Conservation (phyloP, 1,140 invertebrate genomes). For the Pseudobourletiella spinata region DNA sequence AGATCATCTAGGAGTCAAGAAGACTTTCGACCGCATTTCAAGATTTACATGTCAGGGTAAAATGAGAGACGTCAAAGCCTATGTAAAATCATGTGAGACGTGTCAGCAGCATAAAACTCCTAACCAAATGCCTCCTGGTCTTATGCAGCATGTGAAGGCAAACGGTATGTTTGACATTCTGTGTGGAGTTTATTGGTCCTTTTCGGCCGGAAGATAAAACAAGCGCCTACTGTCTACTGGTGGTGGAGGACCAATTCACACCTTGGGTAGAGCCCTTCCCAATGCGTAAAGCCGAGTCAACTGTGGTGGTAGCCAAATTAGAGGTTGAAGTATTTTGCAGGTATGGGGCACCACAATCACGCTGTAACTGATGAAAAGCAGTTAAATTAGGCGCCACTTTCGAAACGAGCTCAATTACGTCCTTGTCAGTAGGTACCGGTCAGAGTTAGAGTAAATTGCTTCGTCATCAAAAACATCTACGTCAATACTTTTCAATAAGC, state of each 20-base stretch:
- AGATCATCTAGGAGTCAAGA: conserved; percentile 14
- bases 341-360: conserved; percentile 37
- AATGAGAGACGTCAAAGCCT: conserved; percentile 7
- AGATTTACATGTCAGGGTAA: conserved; percentile 13
- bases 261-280: conserved; percentile 35
- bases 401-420: too few relatives aligned
- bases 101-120: conserved; percentile 19
- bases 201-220: conserved; percentile 13
- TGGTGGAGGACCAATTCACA: conserved; percentile 34
- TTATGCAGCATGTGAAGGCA: too few relatives aligned
- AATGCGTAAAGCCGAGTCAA: conserved; percentile 8
- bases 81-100: conserved; percentile 11
- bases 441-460: too few relatives aligned
- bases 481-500: too few relatives aligned
- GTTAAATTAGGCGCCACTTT: too few relatives aligned
- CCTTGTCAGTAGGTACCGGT: too few relatives aligned
- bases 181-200: conserved; percentile 29
- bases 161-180: background rate
- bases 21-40: conserved; percentile 3
- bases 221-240: conserved; percentile 24
- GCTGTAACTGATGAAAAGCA: too few relatives aligned
- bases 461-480: too few relatives aligned
- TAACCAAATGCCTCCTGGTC: too few relatives aligned
- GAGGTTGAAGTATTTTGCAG: conserved; percentile 35
- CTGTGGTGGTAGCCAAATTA: conserved; percentile 24